Evolutionary conservation across 2,888 invertebrate species (phyloP), one percentile per base, ranked within the genome.

Genomic region (Drosophila basisetae): DNA sequence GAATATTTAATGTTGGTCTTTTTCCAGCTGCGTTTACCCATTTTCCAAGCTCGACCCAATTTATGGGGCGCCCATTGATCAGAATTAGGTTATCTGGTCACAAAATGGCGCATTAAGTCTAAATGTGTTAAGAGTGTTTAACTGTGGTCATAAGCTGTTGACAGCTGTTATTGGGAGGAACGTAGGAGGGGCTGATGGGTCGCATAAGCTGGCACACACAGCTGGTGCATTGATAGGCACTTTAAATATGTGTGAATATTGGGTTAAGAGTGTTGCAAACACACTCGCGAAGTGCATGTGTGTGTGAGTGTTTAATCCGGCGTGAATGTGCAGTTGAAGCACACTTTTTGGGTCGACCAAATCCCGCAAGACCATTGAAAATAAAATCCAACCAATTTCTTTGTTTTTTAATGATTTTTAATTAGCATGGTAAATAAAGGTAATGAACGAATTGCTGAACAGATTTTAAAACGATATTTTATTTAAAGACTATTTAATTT

Each of bases 201-300:
- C 47, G 22, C 13, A 25, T 58, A 74, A 63, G 79, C 82, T 82
- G 78, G 71, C 83, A 73, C 68, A 67, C 63, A 55, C 63, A 69
- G 61, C 66, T 68, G 76, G 31, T 59, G 52, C 80, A 76, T 79
- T 69, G 77, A 74, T 62, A 76, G 72, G 61, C 73, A 74, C 69
- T 81, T 74, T 69, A 74, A 35, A 9, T 30, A 13, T 39, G 35
- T 49, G 22, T 22, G 22, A 22, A 41, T 85, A 60, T 83, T 89
- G 84, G 84, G 86, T 89, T 89, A 89, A 84, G 84, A 83, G 83
- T 18, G 43, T 59, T 69, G 83, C 59, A 49, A 28, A 53, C 39
- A 50, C 22, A 22, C 11, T 31, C 47, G 62, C 37, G 41, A 30
- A 39, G 35, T 66, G 50, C 39, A 18, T 35, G 41, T 35, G 33